A percentile compares a stretch with the other conserved stretches of the same genome.
Evolutionary conservation across 2,113 vertebrate genomes (phyloP).

Genomic region (cat (Felis catus)): DNA sequence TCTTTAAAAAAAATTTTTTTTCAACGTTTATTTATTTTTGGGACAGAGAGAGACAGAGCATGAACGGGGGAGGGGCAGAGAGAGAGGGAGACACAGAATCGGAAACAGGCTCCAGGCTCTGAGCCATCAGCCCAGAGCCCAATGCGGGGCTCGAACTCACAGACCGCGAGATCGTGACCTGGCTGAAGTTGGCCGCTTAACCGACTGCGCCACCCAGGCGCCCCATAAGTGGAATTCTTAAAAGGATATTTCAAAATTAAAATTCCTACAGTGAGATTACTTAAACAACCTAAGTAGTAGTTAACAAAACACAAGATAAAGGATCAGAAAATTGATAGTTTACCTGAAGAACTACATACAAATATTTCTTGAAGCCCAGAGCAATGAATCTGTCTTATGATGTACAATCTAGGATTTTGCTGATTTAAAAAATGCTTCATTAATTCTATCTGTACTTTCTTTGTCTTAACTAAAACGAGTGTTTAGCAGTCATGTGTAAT

Average conservation of each 20-base stretch:
- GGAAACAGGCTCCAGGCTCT: no score
- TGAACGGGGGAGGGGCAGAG: no score
- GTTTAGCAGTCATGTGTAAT: not conserved
- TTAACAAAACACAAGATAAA: not conserved
- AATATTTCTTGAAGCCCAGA: not conserved
- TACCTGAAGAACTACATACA: not conserved
- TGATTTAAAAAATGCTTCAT: not conserved
- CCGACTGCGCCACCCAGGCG: no score
- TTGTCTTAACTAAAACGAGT: not conserved
- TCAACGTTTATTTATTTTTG: no score
- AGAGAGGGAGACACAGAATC: no score
- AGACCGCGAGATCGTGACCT: no score
- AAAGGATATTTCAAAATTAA: not conserved
- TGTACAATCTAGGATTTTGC: not conserved
- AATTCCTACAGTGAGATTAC: not conserved
- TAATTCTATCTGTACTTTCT: not conserved
- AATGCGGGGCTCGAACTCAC: no score
- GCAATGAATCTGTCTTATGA: not conserved
- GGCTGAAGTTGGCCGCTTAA: no score
- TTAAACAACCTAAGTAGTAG: not conserved
- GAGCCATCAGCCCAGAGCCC: no score
- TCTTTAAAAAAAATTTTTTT: not conserved
- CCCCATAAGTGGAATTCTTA: not conserved
- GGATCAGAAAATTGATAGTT: not conserved
- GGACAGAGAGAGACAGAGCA: no score